Evolutionary conservation across 2,797 vertebrate genomes (phyloP), one percentile per base, ranked within the genome.

Genomic region (Anabacerthia variegaticeps): DNA sequence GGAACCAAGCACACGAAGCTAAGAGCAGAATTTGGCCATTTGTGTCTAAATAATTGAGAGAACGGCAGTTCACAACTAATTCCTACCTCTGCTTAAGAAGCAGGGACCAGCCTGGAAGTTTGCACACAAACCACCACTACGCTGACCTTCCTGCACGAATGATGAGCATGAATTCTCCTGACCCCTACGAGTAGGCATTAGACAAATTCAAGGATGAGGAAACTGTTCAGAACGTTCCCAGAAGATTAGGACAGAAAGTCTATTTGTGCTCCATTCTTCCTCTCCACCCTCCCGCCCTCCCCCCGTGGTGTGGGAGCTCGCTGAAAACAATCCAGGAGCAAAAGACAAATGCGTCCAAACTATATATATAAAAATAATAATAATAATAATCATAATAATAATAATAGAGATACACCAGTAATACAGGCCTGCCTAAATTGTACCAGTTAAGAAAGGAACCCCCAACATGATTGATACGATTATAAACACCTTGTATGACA

Each of bases 401-500:
- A 97, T 95, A 97, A 97, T 75, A 97, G 97, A 98, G 97, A 98
- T 97, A 97, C 94, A 98, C 98, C 98, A 98, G 98, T 98, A 98
- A 98, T 96, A 98, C 98, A 97, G 98, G 98, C 98, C 98, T 98
- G 98, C 98, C 98, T 98, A 97, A 98, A 98, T 98, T 98, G 98
- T 98, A 98, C 97, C 98, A 98, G 98, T 98, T 98, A 98, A 98
- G 98, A 99, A 98, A 98, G 98, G 98, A 98, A 98, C 98, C 98
- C 98, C 98, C 98, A 98, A 98, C 97, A 97, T 74, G 96, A 98
- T 97, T 97, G 98, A 98, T 98, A 98, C 87, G 98, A 98, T 99
- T 99, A 99, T 98, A 98, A 99, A 98, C 98, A 98, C 98, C 97
- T 97, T 98, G 97, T 97, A 98, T 98, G 98, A 98, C 98, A 98